phyloP scores from a whole-genome alignment of 2,113 vertebrate genomes.

The Hipposideros armiger region DNA sequence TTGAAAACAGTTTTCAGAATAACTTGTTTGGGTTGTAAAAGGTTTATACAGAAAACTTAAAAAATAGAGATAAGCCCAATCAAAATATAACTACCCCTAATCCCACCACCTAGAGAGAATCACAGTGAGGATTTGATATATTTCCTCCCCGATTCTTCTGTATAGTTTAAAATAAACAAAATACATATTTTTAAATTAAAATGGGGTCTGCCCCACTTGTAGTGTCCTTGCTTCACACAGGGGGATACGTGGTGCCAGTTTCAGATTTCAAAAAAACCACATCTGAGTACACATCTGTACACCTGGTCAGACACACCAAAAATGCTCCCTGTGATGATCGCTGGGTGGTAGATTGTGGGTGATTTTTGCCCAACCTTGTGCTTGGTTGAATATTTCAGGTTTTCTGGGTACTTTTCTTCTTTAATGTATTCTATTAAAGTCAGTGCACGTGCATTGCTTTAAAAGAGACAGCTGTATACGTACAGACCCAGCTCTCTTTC shows the following conservation, averaged over 20 bases:
- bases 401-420: neutral
- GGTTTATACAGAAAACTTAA: neutral
- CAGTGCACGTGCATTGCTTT: neutral
- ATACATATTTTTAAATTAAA: neutral
- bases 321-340: neutral
- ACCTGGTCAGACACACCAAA: neutral
- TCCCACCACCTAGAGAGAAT: neutral
- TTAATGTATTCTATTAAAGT: neutral
- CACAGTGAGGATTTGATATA: neutral
- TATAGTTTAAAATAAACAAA: neutral
- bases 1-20: neutral
- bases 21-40: neutral
- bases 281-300: rapidly evolving
- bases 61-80: neutral
- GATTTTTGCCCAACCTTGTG: neutral
- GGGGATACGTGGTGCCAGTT: neutral
- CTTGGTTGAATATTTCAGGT: neutral
- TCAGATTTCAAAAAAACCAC: neutral
- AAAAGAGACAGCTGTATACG: neutral
- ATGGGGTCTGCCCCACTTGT: neutral
- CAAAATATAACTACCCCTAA: neutral
- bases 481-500: neutral
- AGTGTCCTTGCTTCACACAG: neutral
- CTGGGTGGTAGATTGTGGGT: neutral
- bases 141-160: neutral